Percentiles rank a stretch among this genome's conserved stretches.
Conservation (phyloP, 2,797 vertebrate species). For the Pachyuromys duprasi region DNA sequence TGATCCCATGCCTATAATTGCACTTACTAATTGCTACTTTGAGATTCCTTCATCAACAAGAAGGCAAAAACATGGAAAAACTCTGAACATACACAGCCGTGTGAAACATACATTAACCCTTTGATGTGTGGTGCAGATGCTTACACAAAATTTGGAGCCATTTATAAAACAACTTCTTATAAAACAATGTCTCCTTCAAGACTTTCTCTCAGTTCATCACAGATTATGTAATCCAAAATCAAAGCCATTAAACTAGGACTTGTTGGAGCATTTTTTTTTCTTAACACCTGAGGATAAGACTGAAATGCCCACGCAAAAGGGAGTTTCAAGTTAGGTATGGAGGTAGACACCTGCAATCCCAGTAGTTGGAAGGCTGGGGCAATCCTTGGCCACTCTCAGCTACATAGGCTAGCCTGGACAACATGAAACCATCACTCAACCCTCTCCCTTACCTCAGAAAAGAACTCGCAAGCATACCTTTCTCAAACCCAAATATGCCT, state of each 20-base stretch:
- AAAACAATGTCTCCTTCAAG: constrained; percentile 10
- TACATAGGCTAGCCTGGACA: neutral
- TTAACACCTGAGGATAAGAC: neutral
- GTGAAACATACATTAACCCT: neutral
- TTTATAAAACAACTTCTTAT: constrained; percentile 23
- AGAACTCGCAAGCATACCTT: neutral
- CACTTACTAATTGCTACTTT: constrained; percentile 63
- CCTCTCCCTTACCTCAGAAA: neutral
- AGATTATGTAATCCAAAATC: constrained; percentile 29
- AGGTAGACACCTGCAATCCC: neutral
- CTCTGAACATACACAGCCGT: neutral
- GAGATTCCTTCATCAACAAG: constrained; percentile 53
- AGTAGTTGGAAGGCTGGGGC: neutral
- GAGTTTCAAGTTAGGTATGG: too few relatives aligned
- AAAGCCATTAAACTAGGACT: constrained; percentile 13
- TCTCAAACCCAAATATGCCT: neutral
- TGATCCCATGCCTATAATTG: constrained; percentile 34
- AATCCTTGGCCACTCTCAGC: neutral
- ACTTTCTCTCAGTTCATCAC: constrained; percentile 34
- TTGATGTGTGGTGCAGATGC: neutral
- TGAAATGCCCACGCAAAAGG: neutral
- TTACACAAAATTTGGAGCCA: neutral
- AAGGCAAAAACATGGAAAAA: constrained; percentile 30
- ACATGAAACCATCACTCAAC: neutral
- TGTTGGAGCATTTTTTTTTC: constrained; percentile 6